Percentiles rank a stretch among this genome's conserved stretches.
Conservation (phyloP, 2,888 invertebrate genomes). For the Lepeophtheirus nordmannii region DNA sequence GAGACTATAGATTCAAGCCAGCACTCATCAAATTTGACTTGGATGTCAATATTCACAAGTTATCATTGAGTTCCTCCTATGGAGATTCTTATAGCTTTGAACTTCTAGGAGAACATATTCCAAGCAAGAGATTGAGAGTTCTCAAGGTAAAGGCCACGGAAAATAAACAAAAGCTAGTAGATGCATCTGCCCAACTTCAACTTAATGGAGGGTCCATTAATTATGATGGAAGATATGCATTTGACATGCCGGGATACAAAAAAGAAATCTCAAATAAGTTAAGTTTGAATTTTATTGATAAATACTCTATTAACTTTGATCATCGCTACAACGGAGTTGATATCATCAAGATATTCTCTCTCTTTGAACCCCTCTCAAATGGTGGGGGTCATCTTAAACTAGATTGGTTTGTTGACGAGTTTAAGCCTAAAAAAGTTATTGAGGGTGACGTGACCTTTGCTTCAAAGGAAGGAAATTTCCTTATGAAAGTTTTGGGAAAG, state of each 20-base stretch:
- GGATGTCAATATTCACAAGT: neutral
- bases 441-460: neutral
- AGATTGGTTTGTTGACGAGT: neutral
- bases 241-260: neutral
- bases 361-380: neutral
- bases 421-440: neutral
- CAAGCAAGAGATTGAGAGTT: neutral
- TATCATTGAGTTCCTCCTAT: neutral
- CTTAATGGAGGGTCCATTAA: neutral
- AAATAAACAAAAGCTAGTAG: neutral
- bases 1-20: neutral
- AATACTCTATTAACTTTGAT: neutral
- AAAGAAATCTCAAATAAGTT: neutral
- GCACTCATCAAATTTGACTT: neutral
- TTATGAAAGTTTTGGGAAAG: conserved; percentile 2
- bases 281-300: neutral
- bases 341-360: neutral
- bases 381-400: neutral
- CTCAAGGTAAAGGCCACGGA: neutral
- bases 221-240: neutral
- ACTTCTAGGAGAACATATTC: neutral
- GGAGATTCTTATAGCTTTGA: neutral
- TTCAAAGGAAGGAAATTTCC: neutral
- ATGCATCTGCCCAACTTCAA: neutral
- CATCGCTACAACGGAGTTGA: neutral